phyloP scores from a whole-genome alignment of 2,797 vertebrate genomes.

The Eulemur coronatus region DNA sequence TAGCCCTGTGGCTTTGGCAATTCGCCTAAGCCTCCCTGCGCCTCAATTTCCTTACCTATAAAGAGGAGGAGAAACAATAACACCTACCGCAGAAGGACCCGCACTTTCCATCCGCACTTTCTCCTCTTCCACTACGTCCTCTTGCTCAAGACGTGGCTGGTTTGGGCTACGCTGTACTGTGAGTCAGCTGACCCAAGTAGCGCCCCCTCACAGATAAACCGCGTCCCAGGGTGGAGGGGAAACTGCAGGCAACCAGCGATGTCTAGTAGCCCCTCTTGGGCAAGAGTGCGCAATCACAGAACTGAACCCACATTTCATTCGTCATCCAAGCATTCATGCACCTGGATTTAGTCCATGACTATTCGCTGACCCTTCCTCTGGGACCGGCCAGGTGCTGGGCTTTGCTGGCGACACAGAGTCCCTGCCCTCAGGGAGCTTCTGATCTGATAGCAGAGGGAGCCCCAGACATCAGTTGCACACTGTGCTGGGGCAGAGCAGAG shows the following conservation, averaged over 20 bases:
- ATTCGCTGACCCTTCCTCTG: not conserved
- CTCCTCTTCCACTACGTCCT: not conserved
- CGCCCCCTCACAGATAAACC: not conserved
- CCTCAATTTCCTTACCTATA: not conserved
- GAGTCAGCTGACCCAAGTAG: not conserved
- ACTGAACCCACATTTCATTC: not conserved
- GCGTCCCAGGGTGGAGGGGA: not conserved
- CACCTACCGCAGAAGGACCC: not conserved
- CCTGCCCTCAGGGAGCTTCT: not conserved
- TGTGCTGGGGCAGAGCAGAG: not conserved
- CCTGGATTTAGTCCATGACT: conserved; percentile 3
- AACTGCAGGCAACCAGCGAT: not conserved
- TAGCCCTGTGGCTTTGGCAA: not conserved
- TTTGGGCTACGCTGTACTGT: not conserved
- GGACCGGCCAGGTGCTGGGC: not conserved
- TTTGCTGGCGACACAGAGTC: not conserved
- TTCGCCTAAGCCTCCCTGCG: not conserved
- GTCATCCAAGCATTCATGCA: not conserved
- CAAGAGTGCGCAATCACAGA: not conserved
- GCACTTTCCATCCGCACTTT: not conserved
- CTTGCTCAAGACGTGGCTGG: not conserved
- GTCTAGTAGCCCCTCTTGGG: not conserved
- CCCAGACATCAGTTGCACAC: not conserved
- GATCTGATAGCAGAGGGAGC: not conserved
- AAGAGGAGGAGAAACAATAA: not conserved